Base-by-base conservation (phyloP, 1,140 invertebrate genomes). In the Drosophila bifasciata region DNA sequence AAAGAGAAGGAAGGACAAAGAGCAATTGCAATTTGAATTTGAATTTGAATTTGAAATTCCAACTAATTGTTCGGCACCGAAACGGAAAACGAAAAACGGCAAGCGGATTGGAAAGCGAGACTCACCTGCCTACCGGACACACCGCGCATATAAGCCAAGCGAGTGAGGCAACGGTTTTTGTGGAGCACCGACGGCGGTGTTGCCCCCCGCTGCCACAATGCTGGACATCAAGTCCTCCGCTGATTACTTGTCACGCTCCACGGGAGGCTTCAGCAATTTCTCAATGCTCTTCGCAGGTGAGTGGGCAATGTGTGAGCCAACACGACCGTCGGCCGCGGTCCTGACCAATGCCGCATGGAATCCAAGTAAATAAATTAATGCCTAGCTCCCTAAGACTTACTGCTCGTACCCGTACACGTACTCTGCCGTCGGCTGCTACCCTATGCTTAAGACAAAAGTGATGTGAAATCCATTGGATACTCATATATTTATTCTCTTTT, bases 271-370 rank as follows among this genome's bases (percentile, higher is more conserved):
- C 92, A 94, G 94, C 92, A 94, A 95, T 91, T 95, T 95, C 93
- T 95, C 94, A 92, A 95, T 95, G 94, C 92, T 95, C 79, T 95
- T 95, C 92, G 94, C 94, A 91, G 94, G 94, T 95, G 93, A 93
- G 92, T 92, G 79, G 79, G 75, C 78, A 68, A 67, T 83, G 83
- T 86, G 78, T 83, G 83, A 89, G 60, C 76, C 80, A 74, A 63
- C 77, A 81, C 75, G 80, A 74, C 85, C 76, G 63, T 74, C 77
- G 79, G 79, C 70, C 53, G 62, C 62, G 56, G 53, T 80, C 59
- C 71, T 80, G 49, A 71, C 58, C 56, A 70, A 75, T 80, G 58
- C 75, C 79, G 76, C 79, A 62, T 85, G 78, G 78, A 79, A 85
- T 86, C 81, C 80, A 85, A 85, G 80, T 85, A 85, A 85, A 76